Evolutionary conservation across 1,140 invertebrate species (phyloP).

Genomic region (Streblospio benedicti): DNA sequence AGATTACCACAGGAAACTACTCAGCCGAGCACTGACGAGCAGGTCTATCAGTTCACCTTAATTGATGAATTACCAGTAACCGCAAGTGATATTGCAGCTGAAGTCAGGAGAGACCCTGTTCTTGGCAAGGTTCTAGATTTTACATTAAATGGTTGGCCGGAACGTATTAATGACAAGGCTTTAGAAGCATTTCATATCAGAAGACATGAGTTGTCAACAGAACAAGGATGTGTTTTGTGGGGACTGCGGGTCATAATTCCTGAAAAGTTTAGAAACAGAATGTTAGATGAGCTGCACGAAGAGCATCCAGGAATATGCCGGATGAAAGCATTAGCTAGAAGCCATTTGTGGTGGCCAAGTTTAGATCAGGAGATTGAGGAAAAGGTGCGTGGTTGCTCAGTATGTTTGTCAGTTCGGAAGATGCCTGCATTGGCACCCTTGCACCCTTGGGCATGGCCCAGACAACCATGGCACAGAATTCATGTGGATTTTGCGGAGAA

Average conservation of each 20-base stretch:
- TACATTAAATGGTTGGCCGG: not conserved
- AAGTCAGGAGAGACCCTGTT: not conserved
- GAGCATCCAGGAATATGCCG: not conserved
- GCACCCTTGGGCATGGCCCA: constrained; percentile 3
- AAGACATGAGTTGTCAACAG: not conserved
- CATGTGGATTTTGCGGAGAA: constrained; percentile 46
- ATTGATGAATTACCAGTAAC: not conserved
- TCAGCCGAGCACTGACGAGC: not conserved
- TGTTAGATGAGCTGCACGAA: constrained; percentile 2
- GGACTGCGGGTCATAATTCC: not conserved
- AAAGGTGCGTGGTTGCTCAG: not conserved
- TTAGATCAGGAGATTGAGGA: not conserved
- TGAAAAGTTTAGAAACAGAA: not conserved
- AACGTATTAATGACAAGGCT: not conserved
- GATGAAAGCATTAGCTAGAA: not conserved
- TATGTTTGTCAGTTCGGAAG: not conserved
- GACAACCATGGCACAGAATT: not conserved
- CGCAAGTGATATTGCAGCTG: not conserved
- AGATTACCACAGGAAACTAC: not conserved
- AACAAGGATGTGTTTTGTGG: constrained; percentile 7
- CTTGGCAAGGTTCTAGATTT: not conserved
- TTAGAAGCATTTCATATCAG: not conserved
- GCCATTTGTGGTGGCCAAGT: not conserved
- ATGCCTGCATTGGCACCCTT: not conserved
- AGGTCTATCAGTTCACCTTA: not conserved